Base-by-base conservation (phyloP, 92 coral and sea anemone genomes). In the Parazoanthus darwini region DNA sequence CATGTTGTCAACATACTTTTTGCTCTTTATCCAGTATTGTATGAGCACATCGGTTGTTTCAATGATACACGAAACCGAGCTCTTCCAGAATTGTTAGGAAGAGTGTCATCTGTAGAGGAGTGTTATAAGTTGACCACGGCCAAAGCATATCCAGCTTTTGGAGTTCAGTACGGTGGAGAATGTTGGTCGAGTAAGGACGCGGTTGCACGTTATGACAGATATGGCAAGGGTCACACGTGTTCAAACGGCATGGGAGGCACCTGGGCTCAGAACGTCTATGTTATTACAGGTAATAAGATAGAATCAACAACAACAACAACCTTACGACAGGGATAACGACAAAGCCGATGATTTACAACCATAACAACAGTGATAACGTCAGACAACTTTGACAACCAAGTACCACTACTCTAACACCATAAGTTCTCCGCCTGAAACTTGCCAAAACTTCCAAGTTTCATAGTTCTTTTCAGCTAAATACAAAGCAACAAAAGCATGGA, bases 171-270 rank as follows among this genome's bases (percentile, higher is more conserved):
- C n/a, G 80, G 51, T 13, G 4, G 25, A 16, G 51, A 77, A 23
- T 77, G 80, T 23, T 77, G 80, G 80, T 77, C 80, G 35, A 77
- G 80, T 38, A 39, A 16, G n/a, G n/a, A 77, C n/a, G 80, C 80
- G 8, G 80, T 38, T 77, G 80, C 16, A 15, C 50, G 42, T 33
- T 77, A 77, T 35, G 48, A 37, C 80, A 77, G 29, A 39, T 77
- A 77, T 18, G 80, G 80, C 54, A 22, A 10, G 25, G 50, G 80
- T 8, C 33, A 2, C n/a, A 22, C 56, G 33, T 77, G 80, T 43
- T 10, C n/a, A 25, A 35, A 77, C 0, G 80, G 80, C 16, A 77
- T 38, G 80, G 80, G 80, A 37, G 48, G 80, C 11, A 8, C 8
- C 10, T 77, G 80, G 80, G 20, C 80, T 38, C 33, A 15, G 44